Evolutionary conservation across 2,888 invertebrate species (phyloP).

Genomic region (Glomeris marginata): DNA sequence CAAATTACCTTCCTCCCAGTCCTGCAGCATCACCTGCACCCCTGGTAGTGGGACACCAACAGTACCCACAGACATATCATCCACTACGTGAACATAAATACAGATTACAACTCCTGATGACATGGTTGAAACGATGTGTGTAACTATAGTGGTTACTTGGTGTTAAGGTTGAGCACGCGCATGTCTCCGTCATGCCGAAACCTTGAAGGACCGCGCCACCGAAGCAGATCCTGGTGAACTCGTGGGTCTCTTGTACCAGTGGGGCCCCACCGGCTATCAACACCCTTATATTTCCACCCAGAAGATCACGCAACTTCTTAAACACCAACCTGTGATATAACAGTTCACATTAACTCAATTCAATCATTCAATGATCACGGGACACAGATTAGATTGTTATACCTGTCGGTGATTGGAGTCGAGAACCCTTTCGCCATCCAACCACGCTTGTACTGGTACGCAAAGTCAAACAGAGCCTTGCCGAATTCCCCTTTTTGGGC

Average conservation of each 20-base stretch:
- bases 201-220: constrained; percentile 83
- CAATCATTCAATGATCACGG: too few species aligned
- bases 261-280: constrained; percentile 93
- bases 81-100: constrained; percentile 29
- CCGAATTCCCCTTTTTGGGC: constrained; percentile 55
- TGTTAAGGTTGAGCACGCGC: constrained; percentile 58
- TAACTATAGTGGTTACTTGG: constrained; percentile 16
- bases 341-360: neutral
- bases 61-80: constrained; percentile 59
- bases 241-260: constrained; percentile 84
- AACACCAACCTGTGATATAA: constrained; percentile 41
- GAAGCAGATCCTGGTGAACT: constrained; percentile 79
- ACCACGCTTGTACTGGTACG: constrained; percentile 78
- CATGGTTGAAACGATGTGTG: neutral
- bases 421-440: constrained; percentile 50
- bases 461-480: constrained; percentile 79
- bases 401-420: constrained; percentile 36
- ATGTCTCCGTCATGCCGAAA: constrained; percentile 94
- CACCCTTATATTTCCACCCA: constrained; percentile 78
- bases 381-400: too few species aligned
- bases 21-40: constrained; percentile 66
- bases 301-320: constrained; percentile 47
- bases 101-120: neutral
- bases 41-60: constrained; percentile 78
- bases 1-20: constrained; percentile 67